Conservation (phyloP, 2,113 vertebrate genomes). For the Martes martes region DNA sequence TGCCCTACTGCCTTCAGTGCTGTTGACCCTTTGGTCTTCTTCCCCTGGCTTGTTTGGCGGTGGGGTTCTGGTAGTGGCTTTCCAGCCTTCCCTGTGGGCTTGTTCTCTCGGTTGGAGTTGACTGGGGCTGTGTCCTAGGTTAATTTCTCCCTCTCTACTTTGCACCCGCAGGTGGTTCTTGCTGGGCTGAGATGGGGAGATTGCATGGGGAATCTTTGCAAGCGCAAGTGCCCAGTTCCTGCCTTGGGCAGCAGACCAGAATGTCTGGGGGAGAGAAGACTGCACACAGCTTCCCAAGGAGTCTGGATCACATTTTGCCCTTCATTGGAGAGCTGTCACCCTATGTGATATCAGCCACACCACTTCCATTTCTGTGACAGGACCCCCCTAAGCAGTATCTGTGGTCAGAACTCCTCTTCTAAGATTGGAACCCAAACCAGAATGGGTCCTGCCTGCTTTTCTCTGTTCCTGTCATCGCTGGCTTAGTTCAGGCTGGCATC, state of each 20-base stretch:
- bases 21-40: rapidly evolving
- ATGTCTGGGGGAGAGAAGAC: not conserved
- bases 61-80: not conserved
- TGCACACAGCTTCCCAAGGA: not conserved
- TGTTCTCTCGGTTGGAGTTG: not conserved
- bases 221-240: not conserved
- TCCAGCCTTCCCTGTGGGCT: not conserved
- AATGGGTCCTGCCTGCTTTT: not conserved
- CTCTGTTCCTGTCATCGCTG: not conserved
- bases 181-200: not conserved
- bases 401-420: not conserved
- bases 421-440: not conserved
- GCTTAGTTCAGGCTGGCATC: not conserved
- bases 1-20: not conserved
- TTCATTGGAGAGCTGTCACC: not conserved
- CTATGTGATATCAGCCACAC: not conserved
- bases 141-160: not conserved
- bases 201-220: not conserved
- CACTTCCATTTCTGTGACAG: not conserved
- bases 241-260: not conserved
- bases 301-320: not conserved
- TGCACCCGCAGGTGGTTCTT: not conserved
- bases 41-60: not conserved
- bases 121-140: not conserved
- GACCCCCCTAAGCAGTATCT: not conserved